Conservation (phyloP, 2,113 vertebrate genomes). For the Marmota flaviventris region DNA sequence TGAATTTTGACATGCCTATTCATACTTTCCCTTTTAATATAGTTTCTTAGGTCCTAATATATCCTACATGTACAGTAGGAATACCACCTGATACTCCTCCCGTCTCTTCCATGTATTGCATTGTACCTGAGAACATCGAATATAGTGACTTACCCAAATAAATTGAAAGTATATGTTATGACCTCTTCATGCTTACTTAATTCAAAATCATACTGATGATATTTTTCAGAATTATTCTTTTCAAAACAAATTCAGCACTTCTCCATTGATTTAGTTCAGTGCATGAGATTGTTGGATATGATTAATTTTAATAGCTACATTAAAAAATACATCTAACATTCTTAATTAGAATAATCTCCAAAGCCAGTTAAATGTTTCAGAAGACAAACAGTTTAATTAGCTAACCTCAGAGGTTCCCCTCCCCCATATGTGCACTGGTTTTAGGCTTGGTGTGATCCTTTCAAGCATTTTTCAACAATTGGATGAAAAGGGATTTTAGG, state of each 20-base stretch:
- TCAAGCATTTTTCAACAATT: constrained; percentile 99
- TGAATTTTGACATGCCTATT: constrained; percentile 84
- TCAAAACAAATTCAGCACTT: constrained; percentile 84
- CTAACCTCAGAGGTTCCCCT: constrained; percentile 93
- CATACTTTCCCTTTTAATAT: constrained; percentile 82
- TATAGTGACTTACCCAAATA: constrained; percentile 78
- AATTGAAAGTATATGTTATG: constrained; percentile 69
- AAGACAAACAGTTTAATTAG: constrained; percentile 98
- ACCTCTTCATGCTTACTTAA: constrained; percentile 74
- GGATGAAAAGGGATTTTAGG: constrained; percentile 99
- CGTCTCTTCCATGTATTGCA: neutral
- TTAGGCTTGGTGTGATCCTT: constrained; percentile 96
- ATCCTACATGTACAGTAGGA: constrained; percentile 68
- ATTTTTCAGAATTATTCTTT: constrained; percentile 77
- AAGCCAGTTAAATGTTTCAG: constrained; percentile 96
- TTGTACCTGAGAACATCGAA: constrained; percentile 60
- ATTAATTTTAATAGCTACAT: constrained; percentile 93
- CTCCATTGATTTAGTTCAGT: constrained; percentile 88
- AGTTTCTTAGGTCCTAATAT: constrained; percentile 78
- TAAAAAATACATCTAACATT: constrained; percentile 92
- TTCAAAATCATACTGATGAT: constrained; percentile 77
- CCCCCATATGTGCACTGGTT: constrained; percentile 93
- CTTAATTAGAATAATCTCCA: constrained; percentile 95
- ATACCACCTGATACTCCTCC: constrained; percentile 38
- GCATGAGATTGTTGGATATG: constrained; percentile 89